Base-by-base conservation (phyloP, 30 jellyfish, hydroid and myxozoan species). In the Mastigias papua region DNA sequence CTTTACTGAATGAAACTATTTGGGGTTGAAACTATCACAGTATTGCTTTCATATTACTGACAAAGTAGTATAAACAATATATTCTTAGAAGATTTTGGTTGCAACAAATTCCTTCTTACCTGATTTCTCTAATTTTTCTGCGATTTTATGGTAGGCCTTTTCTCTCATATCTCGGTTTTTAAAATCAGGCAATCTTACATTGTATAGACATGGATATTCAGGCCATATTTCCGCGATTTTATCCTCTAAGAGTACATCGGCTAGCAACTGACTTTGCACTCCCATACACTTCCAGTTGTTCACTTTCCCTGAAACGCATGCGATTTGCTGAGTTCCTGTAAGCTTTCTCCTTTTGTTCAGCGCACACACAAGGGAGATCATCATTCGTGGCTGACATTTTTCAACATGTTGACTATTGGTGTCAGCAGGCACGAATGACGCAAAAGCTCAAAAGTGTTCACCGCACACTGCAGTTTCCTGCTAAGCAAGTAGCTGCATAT, bases 171-270 rank as follows among this genome's bases (percentile, higher is more conserved):
- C 84, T 31, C 84, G 48, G 70, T 72, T 42, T 72, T 72, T 72
- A 33, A 72, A 72, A 11, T 72, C 67, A 42, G 84, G 84, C 23
- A 69, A 72, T 30, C 68, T 26, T 28, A 72, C 84, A 60, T 72
- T 69, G 67, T 72, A 72, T 20, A 72, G 34, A 69, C 84, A 72
- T 6, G 84, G 84, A 31, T 72, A 72, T 21, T 72, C 84, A 13
- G 84, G 84, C 84, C 84, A 72, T 42, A 72, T 20, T 27, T 72
- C 84, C 17, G 51, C 84, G 25, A 72, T 25, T 30, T 35, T 72
- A 28, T 72, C 84, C 28, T 72, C 84, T 42, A 72, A 33, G 33
- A 72, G 35, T 21, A 42, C 84, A 25, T 72, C 84, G 48, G 33
- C 48, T 28, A 72, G 68, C 22, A 72, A 72, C 31, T 31, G 30